Evolutionary conservation across 2,113 vertebrate genomes (phyloP), one percentile per base, ranked within the genome.

Genomic region (Alces alces): DNA sequence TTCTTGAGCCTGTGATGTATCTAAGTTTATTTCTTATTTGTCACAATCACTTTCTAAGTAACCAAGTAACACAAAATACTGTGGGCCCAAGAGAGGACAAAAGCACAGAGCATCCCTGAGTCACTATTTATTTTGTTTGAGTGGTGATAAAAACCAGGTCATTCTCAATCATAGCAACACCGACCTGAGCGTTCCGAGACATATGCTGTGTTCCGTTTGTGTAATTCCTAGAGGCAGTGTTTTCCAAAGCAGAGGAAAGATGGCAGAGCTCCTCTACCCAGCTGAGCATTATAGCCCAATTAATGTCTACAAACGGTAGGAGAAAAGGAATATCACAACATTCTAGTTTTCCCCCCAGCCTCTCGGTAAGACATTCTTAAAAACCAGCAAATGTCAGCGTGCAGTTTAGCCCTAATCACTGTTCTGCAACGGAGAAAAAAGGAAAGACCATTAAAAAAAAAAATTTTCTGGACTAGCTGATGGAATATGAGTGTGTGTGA

Each of bases 61-160:
- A 57, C 66, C 89, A 27, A 23, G 36, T 79, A 91, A 61, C 12
- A 93, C 19, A 87, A 90, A 97, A 92, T 55, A 60, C 16, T 15
- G 5, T 73, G 86, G 87, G 23, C 82, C 83, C 13, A 1, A 54
- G 93, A 95, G 96, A 92, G 86, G 96, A 94, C 89, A 95, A 96
- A 97, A 96, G 85, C 39, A 36, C 64, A 82, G 93, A 89, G 64
- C 78, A 5, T 43, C 88, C 58, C 79, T 19, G 94, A 93, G 91
- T 90, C 89, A 45, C 88, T 82, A 27, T 92, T 86, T 92, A 43
- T 85, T 73, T 83, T 76, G 36, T 94, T 13, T 36, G 66, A 83
- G 83, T 57, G 83, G 86, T 66, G 86, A 93, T 76, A 85, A 96
- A 96, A 97, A 90, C 47, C 95, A 97, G 96, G 97, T 95, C 94